Evolutionary conservation across 2,888 invertebrate genomes (phyloP), one percentile per base, ranked within the genome.

Genomic region (Oscheius sp.): DNA sequence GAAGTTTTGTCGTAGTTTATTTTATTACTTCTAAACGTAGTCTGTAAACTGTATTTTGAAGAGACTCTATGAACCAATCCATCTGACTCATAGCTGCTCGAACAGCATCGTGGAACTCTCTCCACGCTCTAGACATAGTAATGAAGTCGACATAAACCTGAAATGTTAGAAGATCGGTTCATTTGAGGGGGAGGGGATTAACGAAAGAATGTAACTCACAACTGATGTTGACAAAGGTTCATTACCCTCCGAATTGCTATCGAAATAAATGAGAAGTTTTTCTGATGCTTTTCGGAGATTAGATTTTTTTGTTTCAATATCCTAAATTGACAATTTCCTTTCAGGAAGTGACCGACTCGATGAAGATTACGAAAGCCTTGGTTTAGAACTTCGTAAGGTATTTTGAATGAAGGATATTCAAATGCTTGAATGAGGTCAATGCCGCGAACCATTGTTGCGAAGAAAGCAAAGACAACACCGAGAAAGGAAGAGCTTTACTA

Each of bases 351-450:
- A 9, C 54, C 6, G 5, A 54, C 83, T 96, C 94, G 87, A 44
- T 98, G 97, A 1, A 95, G 94, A 50, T 92, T 91, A 65, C 97
- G 91, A 87, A 96, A 98, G 83, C 93, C 94, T 87, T 97, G 97
- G 88, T 98, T 98, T 76, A 98, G 89, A 56, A 97, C 91, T 88
- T 98, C 98, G 86, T 97, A 98, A 1, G 97, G 97, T 75, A 97
- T 95, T 91, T 95, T 95, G 77, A 96, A 90, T 28, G 95, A 95
- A 61, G 95, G 93, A 89, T 96, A 95, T 88, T 97, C 97, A 86
- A 96, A 89, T 76, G 94, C 92, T 88, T 93, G 24, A 44, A 59
- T 94, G 73, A 95, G 90, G 89, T 95, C 95, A 62, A 78, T 61
- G 62, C 44, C 41, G 14, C 22, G 47, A 47, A 8, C 4, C 49